Base-by-base conservation (phyloP, 1,140 invertebrate genomes). In the Drosophila setifemur region DNA sequence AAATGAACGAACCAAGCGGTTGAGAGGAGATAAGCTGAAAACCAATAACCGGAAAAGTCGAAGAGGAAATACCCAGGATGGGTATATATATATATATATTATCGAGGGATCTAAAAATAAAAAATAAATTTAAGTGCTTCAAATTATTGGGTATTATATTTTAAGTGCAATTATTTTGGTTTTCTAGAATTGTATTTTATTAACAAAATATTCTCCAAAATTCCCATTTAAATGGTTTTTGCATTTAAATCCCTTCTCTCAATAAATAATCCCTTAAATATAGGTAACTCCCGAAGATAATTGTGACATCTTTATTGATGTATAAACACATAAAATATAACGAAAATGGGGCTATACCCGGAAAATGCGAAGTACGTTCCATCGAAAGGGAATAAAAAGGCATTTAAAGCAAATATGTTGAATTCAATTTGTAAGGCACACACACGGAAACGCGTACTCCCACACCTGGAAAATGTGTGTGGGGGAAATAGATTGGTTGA, bases 401-500 rank as follows among this genome's bases (percentile, higher is more conserved):
- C 76, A 55, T 81, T 79, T 81, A 74, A 79, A 81, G 76, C 54
- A 79, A 79, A 79, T 79, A 79, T 67, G 76, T 66, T 79, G 61
- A 79, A 79, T 79, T 79, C 71, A 79, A 79, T 79, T 79, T 79
- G 76, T 71, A 71, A 57, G 58, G 57, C 47, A 67, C 66, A 52
- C 44, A 68, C 66, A 52, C 44, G 61, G 49, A 33, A 14, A 33
- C 3, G 44, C 45, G 23, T 29, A 23, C 42, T 53, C 57, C 68
- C 25, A 23, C 42, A 60, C 57, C 68, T 61, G 50, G 23, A 21
- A 45, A 42, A 61, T 49, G 28, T 39, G 23, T 42, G 11, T 23
- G 35, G 35, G 54, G 35, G 50, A n/a, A 6, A 1, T 9, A 12
- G 25, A 2, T 25, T 18, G n/a, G 6, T 11, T 45, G 11, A n/a